A percentile compares a stretch with the other conserved stretches of the same genome.
Evolutionary conservation across 2,888 invertebrate species (phyloP).

Genomic region (Dorcus hopei): DNA sequence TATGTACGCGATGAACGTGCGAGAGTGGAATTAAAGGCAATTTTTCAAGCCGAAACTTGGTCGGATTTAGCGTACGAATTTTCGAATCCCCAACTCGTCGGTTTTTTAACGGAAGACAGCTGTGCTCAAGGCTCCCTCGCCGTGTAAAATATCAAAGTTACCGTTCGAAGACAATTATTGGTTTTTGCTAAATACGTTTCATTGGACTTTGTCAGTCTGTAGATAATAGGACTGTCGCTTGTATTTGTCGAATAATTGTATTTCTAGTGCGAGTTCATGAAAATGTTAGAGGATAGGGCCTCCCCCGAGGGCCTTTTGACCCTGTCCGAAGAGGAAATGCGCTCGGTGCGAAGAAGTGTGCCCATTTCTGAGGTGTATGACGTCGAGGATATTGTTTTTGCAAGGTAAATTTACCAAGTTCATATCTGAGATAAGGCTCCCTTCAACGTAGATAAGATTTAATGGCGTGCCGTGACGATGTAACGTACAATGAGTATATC

Average conservation of each 20-base stretch:
- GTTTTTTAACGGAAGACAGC: slow-evolving; percentile 6
- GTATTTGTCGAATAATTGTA: slow-evolving; percentile 2
- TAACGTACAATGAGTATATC: no score
- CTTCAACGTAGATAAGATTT: no score
- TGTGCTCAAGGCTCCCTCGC: neutral
- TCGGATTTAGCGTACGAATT: neutral
- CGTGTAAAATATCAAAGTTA: slow-evolving; percentile 1
- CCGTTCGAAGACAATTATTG: neutral
- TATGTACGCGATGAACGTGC: slow-evolving; percentile 15
- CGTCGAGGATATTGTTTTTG: slow-evolving; percentile 80
- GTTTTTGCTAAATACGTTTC: no score
- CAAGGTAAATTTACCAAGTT: slow-evolving; percentile 60
- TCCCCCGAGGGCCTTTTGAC: slow-evolving; percentile 70
- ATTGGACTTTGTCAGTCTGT: neutral
- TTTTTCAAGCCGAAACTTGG: neutral
- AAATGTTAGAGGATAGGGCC: slow-evolving; percentile 58
- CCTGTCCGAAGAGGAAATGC: slow-evolving; percentile 65
- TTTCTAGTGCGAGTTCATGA: slow-evolving; percentile 10
- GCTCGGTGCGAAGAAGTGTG: slow-evolving; percentile 67
- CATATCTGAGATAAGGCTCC: no score
- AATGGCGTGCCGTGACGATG: no score
- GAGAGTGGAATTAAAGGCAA: slow-evolving; percentile 2
- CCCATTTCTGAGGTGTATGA: slow-evolving; percentile 75
- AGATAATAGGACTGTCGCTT: slow-evolving; percentile 1
- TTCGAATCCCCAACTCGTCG: slow-evolving; percentile 10